These are phyloP conservation scores for Oxyruncus cristatus DNA, from an alignment of 2,113 vertebrate genomes.

Conservation along the genomic window DNA sequence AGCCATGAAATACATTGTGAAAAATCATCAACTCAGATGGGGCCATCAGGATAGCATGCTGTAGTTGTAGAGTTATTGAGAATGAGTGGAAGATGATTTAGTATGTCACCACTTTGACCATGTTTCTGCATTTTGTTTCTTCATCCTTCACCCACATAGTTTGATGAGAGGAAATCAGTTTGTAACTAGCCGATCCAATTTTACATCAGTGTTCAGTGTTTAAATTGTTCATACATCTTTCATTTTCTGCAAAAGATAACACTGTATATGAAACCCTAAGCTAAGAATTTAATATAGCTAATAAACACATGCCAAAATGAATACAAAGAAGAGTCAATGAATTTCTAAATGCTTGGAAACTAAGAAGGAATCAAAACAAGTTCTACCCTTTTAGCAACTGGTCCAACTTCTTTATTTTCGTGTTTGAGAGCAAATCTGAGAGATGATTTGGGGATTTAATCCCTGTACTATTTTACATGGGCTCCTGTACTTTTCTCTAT, in stretches of 20 bases:
- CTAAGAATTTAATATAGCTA: neutral
- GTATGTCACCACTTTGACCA: conserved; percentile 60
- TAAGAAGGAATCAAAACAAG: conserved; percentile 43
- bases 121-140: conserved; percentile 64
- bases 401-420: conserved; percentile 68
- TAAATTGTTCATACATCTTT: conserved; percentile 61
- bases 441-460: neutral
- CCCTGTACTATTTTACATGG: too few relatives aligned
- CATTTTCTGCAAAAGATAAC: conserved; percentile 56
- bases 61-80: conserved; percentile 69
- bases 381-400: conserved; percentile 27
- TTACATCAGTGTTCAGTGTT: conserved; percentile 47
- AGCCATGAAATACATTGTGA: conserved; percentile 98
- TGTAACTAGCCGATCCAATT: conserved; percentile 37
- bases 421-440: conserved; percentile 23
- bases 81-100: conserved; percentile 65
- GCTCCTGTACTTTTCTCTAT: too few relatives aligned
- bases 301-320: neutral
- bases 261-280: conserved; percentile 64
- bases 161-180: conserved; percentile 64
- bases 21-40: conserved; percentile 87
- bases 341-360: conserved; percentile 36
- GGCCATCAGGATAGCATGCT: conserved; percentile 78
- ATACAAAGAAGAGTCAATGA: neutral
- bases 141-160: conserved; percentile 46